Evolutionary conservation across 2,888 invertebrate genomes (phyloP).

Genomic region (Yponomeuta cagnagella): DNA sequence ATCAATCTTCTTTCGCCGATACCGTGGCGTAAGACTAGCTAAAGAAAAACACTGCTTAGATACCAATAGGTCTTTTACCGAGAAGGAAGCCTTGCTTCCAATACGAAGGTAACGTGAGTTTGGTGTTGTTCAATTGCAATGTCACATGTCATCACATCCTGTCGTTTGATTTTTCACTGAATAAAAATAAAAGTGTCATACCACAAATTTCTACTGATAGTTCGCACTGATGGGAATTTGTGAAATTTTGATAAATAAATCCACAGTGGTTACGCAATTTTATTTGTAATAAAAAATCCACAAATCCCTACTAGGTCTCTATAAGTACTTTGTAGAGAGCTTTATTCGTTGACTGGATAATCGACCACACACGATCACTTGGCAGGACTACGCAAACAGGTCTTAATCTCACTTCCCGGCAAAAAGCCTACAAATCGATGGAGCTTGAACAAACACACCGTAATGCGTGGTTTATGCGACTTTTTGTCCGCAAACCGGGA

Average conservation of each 20-base stretch:
- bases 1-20: constrained; percentile 8
- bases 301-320: not conserved
- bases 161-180: too few relatives aligned
- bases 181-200: too few relatives aligned
- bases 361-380: too few relatives aligned
- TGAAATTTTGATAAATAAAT: too few relatives aligned
- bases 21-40: constrained; percentile 2
- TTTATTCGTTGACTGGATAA: too few relatives aligned
- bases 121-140: too few relatives aligned
- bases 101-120: too few relatives aligned
- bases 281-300: not conserved
- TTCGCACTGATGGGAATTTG: too few relatives aligned
- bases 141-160: too few relatives aligned
- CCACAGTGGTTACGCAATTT: too few relatives aligned
- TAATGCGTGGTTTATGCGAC: not conserved
- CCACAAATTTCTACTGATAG: too few relatives aligned
- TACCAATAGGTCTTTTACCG: not conserved
- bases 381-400: not conserved
- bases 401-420: not conserved
- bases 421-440: not conserved
- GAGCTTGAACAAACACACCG: not conserved
- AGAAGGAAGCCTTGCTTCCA: not conserved
- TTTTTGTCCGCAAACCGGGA: not conserved
- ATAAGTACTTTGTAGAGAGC: not conserved
- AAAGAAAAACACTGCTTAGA: constrained; percentile 3